phyloP scores from a whole-genome alignment of 2,797 vertebrate genomes.

The Antennarius maculatus region DNA sequence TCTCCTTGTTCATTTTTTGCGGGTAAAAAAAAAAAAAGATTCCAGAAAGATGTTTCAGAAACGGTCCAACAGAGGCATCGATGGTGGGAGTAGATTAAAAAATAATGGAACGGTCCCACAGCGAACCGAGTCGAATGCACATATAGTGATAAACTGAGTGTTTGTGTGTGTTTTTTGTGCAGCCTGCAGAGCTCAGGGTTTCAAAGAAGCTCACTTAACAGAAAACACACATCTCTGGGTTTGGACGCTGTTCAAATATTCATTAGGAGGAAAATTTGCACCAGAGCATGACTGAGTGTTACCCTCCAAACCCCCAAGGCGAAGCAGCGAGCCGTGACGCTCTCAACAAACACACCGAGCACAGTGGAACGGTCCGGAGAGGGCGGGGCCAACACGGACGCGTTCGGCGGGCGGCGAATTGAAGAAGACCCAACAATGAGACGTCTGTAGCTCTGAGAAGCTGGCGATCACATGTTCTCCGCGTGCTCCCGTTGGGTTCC shows the following conservation, averaged over 20 bases:
- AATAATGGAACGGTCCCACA: constrained; percentile 16
- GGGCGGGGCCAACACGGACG: not conserved
- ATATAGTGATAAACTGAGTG: not conserved
- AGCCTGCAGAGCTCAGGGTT: not conserved
- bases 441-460: no score
- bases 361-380: not conserved
- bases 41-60: no score
- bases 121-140: constrained; percentile 11
- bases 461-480: no score
- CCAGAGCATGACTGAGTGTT: constrained; percentile 17
- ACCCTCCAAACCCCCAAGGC: constrained; percentile 1
- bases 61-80: not conserved
- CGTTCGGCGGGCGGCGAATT: not conserved
- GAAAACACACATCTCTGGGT: constrained; percentile 21
- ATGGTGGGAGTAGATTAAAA: constrained; percentile 14
- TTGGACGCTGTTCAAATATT: constrained; percentile 23
- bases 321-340: not conserved
- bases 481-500: not conserved
- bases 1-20: no score
- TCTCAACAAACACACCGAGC: constrained; percentile 6
- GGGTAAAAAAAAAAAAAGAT: no score
- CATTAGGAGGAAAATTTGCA: constrained; percentile 20
- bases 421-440: no score
- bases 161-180: not conserved
- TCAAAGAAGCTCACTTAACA: constrained; percentile 15